Evolutionary conservation across 2,113 vertebrate genomes (phyloP).

Genomic region (Ceyx margarethae): DNA sequence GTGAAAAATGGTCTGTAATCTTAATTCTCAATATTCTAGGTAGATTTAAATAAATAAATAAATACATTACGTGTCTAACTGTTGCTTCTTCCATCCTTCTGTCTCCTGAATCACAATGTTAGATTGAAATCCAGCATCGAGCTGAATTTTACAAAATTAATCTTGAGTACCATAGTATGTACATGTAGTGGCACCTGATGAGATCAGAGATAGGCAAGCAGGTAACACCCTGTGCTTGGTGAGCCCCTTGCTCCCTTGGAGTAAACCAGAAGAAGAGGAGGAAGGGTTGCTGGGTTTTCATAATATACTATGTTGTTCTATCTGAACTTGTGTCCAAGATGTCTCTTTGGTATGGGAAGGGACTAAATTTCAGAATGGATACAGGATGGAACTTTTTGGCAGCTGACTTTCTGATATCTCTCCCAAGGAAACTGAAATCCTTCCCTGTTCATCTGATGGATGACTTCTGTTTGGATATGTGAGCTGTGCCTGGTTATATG

Average conservation of each 20-base stretch:
- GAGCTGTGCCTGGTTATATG: not conserved
- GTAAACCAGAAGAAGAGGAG: not conserved
- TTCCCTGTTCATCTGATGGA: accelerated
- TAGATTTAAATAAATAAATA: not conserved
- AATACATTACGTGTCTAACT: not conserved
- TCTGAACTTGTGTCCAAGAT: not conserved
- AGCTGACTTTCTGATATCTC: not conserved
- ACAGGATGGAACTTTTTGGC: not conserved
- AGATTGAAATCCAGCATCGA: not conserved
- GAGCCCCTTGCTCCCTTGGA: not conserved
- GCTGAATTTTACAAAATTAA: not conserved
- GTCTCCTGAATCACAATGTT: not conserved
- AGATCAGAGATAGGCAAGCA: not conserved
- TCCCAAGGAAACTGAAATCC: not conserved
- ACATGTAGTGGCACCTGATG: not conserved
- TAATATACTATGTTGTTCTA: accelerated
- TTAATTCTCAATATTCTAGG: not conserved
- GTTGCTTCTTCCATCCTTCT: not conserved
- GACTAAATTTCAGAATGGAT: not conserved
- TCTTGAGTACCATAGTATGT: accelerated
- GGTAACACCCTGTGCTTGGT: accelerated
- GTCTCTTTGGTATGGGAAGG: not conserved
- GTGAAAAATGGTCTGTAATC: not conserved
- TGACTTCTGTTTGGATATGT: not conserved
- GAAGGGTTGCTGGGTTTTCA: not conserved